Evolutionary conservation across 2,113 vertebrate genomes (phyloP).

Genomic region (Phycodurus eques): DNA sequence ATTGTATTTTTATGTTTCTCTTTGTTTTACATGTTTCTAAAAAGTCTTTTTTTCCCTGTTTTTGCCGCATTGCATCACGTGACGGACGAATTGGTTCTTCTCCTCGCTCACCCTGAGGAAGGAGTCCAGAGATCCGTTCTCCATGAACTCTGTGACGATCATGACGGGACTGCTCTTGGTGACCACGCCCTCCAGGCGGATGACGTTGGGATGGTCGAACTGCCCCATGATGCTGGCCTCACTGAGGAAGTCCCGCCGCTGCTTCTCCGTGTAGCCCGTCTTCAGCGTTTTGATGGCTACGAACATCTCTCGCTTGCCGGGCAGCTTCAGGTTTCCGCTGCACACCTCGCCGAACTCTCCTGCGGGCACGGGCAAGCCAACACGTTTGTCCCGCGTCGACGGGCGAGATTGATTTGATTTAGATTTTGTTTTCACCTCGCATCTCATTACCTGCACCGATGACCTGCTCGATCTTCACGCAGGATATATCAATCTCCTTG

Average conservation of each 20-base stretch:
- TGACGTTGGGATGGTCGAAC: slow-evolving; percentile 96
- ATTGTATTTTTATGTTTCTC: no score
- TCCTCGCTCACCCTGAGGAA: slow-evolving; percentile 85
- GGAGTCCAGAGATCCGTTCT: slow-evolving; percentile 95
- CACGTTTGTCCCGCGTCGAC: neutral
- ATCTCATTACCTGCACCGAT: slow-evolving; percentile 91
- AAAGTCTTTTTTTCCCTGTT: no score
- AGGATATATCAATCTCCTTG: slow-evolving; percentile 98
- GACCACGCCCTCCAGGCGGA: slow-evolving; percentile 95
- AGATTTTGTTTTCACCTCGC: slow-evolving; percentile 1
- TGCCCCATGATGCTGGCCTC: slow-evolving; percentile 99
- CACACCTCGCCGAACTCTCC: slow-evolving; percentile 97
- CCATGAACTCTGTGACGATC: slow-evolving; percentile 99
- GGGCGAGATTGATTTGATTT: neutral
- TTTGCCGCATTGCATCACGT: no score
- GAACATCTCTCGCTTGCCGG: slow-evolving; percentile 94
- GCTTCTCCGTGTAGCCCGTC: slow-evolving; percentile 95
- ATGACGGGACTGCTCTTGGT: slow-evolving; percentile 96
- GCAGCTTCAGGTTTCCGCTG: slow-evolving; percentile 95
- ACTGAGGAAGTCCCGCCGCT: slow-evolving; percentile 91
- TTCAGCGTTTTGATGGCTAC: slow-evolving; percentile 98
- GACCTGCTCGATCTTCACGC: slow-evolving; percentile 99
- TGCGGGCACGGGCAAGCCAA: slow-evolving; percentile 39
- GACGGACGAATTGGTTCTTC: no score
- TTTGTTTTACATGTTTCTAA: no score